These are phyloP conservation scores for Cyprinus carpio DNA, from an alignment of 2,113 vertebrate genomes.

Conservation along the genomic window DNA sequence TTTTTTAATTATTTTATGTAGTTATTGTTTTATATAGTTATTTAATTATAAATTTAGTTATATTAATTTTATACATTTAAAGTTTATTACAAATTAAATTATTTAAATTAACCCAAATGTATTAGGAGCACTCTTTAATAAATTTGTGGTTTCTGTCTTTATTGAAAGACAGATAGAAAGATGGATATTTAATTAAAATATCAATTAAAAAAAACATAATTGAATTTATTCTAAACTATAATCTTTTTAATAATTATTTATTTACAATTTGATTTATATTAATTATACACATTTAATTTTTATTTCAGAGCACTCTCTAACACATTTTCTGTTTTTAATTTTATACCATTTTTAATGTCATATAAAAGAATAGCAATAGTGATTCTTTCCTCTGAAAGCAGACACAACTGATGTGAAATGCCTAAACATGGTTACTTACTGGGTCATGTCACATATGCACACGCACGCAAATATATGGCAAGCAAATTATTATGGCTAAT, in stretches of 20 bases:
- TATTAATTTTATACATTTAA: neutral
- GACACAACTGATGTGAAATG: neutral
- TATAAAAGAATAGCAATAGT: neutral
- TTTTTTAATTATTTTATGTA: too few species aligned
- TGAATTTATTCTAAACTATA: too few species aligned
- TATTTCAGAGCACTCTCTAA: neutral
- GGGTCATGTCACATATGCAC: neutral
- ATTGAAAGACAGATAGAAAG: too few species aligned
- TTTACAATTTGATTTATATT: neutral
- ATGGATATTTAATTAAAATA: too few species aligned
- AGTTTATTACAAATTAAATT: neutral
- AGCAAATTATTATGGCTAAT: neutral
- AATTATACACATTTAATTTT: neutral
- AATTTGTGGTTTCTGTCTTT: too few species aligned
- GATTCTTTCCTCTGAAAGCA: neutral
- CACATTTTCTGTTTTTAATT: neutral
- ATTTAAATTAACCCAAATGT: neutral
- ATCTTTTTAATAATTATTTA: too few species aligned
- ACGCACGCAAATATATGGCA: neutral
- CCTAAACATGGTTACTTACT: neutral
- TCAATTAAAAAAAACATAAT: too few species aligned
- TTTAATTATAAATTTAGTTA: neutral
- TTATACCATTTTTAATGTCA: neutral
- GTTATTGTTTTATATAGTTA: neutral
- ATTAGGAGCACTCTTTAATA: too few species aligned